Conservation (phyloP, 2,797 vertebrate genomes). For the Meriones psammophilus region DNA sequence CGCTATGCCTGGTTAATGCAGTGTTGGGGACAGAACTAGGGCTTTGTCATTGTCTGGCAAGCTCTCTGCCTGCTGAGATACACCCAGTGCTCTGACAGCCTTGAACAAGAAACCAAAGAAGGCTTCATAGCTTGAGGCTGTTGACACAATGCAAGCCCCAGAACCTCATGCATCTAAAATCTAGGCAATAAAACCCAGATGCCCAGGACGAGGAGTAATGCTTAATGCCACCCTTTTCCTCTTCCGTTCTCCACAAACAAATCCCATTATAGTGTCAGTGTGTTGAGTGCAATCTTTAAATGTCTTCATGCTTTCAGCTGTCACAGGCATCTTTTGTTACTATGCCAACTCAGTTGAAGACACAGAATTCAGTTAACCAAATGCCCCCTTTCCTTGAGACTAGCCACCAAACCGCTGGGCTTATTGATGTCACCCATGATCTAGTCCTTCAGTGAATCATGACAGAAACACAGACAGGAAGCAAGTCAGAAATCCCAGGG, state of each 20-base stretch:
- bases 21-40: no score
- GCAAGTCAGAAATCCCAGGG: background rate
- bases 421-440: background rate
- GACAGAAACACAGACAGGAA: background rate
- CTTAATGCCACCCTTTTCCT: background rate
- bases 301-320: background rate
- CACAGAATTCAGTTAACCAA: slow-evolving; percentile 50
- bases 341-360: background rate
- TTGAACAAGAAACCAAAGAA: background rate
- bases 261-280: rapidly evolving
- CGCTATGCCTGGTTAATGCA: background rate
- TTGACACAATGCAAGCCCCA: background rate
- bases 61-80: background rate
- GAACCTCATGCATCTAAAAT: background rate
- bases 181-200: background rate
- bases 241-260: background rate
- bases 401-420: background rate
- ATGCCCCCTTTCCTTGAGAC: background rate
- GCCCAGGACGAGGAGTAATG: background rate
- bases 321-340: background rate
- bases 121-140: background rate
- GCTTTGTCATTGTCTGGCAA: background rate
- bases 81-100: background rate
- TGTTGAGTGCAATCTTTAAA: background rate
- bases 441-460: background rate